Evolutionary conservation across 2,113 vertebrate species (phyloP).

Genomic region (Istiophorus platypterus): DNA sequence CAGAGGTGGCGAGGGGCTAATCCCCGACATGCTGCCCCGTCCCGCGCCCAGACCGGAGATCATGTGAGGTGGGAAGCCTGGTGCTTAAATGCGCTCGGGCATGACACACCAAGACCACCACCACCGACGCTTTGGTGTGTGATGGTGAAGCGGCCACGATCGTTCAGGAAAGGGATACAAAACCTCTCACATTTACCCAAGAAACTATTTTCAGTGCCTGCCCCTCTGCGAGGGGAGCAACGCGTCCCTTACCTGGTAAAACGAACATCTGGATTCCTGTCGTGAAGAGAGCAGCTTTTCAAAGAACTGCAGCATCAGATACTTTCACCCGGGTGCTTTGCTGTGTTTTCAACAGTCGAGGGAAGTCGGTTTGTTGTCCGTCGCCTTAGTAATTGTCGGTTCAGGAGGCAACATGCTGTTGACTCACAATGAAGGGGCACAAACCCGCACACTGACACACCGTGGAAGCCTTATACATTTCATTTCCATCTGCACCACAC

Average conservation of each 20-base stretch:
- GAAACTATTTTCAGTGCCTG: neutral
- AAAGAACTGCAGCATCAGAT: slow-evolving; percentile 19
- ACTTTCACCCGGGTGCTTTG: slow-evolving; percentile 37
- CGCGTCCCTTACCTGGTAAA: neutral
- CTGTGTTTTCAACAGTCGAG: slow-evolving; percentile 11
- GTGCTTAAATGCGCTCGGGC: slow-evolving; percentile 24
- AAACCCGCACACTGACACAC: slow-evolving; percentile 30
- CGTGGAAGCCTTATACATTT: neutral
- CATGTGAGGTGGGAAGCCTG: slow-evolving; percentile 17
- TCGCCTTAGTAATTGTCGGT: slow-evolving; percentile 52
- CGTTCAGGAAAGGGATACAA: neutral
- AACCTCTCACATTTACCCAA: neutral
- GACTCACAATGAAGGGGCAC: slow-evolving; percentile 48
- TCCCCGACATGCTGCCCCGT: slow-evolving; percentile 14
- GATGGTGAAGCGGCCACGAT: neutral
- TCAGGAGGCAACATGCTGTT: slow-evolving; percentile 37
- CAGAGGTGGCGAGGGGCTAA: no score
- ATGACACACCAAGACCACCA: slow-evolving; percentile 7
- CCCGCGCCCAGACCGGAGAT: neutral
- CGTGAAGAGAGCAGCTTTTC: slow-evolving; percentile 12
- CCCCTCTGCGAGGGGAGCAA: neutral
- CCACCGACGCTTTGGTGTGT: neutral
- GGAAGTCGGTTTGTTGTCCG: slow-evolving; percentile 49
- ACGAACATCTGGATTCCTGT: slow-evolving; percentile 12
- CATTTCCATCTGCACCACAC: slow-evolving; percentile 20